phyloP scores from a whole-genome alignment of 2,113 vertebrate genomes.

The Thinocorus orbignyianus region DNA sequence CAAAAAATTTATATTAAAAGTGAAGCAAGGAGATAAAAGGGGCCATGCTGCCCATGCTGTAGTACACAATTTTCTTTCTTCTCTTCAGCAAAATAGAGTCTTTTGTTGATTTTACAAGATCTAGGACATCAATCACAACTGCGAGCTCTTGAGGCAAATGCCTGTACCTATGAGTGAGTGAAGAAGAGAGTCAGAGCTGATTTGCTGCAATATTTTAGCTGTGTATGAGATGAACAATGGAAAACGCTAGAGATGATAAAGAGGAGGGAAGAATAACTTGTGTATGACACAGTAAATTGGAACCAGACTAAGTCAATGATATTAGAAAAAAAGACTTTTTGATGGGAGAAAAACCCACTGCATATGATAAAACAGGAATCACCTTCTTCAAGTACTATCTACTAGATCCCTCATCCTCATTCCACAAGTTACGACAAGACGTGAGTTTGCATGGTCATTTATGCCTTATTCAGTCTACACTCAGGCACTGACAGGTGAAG shows the following conservation, averaged over 20 bases:
- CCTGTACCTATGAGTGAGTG: neutral
- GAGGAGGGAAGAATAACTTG: neutral
- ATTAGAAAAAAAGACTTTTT: neutral
- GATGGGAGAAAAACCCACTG: neutral
- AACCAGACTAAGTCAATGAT: neutral
- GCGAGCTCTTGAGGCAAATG: neutral
- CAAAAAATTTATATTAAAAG: neutral
- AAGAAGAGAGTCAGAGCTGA: neutral
- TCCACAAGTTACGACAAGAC: neutral
- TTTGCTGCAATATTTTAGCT: neutral
- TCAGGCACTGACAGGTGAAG: neutral
- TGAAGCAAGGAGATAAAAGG: neutral
- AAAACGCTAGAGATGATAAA: neutral
- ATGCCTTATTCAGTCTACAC: neutral
- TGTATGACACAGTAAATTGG: neutral
- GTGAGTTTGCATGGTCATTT: neutral
- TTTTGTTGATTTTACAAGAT: neutral
- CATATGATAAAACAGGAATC: neutral
- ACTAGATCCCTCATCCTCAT: neutral
- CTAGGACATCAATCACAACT: neutral
- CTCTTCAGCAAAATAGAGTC: neutral
- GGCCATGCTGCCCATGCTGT: neutral
- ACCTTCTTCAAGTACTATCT: neutral
- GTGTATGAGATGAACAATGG: neutral
- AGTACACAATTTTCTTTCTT: neutral